A percentile compares a stretch with the other conserved stretches of the same genome.
Conservation (phyloP, 2,113 vertebrate genomes). For the Balaeniceps rex region DNA sequence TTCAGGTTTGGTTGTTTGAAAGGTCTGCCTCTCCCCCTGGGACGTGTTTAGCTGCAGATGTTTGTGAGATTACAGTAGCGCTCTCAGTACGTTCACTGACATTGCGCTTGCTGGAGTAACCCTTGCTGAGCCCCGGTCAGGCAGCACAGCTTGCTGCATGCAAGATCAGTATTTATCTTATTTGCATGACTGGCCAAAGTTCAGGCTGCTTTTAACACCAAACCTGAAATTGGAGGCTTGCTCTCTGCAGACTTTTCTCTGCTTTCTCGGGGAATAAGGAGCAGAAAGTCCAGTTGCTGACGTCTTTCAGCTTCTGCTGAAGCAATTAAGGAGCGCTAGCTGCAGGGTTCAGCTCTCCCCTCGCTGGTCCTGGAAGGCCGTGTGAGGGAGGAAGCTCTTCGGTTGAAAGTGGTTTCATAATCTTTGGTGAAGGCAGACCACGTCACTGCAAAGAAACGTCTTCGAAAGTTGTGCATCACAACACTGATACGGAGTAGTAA, state of each 20-base stretch:
- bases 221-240: not conserved
- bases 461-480: not conserved
- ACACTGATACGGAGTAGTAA: not conserved
- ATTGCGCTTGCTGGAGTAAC: not conserved
- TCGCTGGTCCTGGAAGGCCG: not conserved
- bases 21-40: not conserved
- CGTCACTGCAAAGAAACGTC: not conserved
- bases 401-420: not conserved
- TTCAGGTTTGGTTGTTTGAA: not conserved
- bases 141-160: not conserved
- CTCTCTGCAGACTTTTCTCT: not conserved
- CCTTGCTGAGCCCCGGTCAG: not conserved
- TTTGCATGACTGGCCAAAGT: not conserved
- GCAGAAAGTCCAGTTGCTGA: not conserved
- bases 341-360: not conserved
- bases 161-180: not conserved
- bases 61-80: not conserved
- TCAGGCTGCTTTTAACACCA: not conserved
- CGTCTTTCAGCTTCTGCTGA: constrained; percentile 17
- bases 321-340: constrained; percentile 25
- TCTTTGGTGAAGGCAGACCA: not conserved
- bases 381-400: not conserved
- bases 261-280: not conserved
- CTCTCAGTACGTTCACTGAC: accelerated
- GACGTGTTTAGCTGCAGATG: not conserved